Evolutionary conservation across 2,113 vertebrate genomes (phyloP), one percentile per base, ranked within the genome.

Genomic region (Ahaetulla prasina): DNA sequence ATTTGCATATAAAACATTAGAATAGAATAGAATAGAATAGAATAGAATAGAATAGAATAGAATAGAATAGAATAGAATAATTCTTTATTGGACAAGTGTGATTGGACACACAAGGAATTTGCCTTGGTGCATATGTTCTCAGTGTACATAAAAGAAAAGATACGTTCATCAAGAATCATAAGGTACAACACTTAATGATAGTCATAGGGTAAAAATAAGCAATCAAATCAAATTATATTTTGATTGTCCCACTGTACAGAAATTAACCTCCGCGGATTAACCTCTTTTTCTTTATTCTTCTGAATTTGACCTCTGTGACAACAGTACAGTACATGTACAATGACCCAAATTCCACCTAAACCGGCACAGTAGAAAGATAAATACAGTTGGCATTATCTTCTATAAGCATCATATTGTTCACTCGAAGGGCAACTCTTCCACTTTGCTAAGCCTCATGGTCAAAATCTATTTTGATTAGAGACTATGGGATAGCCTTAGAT

Each of bases 191-290:
- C 45, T 47, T 47, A 47, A 47, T 47, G 45, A 6, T 47, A 47
- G 45, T 47, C 45, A 47, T 47, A 47, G 45, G 45, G 45, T 47
- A 47, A 4, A 47, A 47, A 47, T 47, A 47, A 47, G 45, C 45
- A 47, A 47, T 47, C 45, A 47, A 47, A 47, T 47, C 45, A 47
- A 92, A 92, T 45, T 57, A 91, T 92, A 89, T 92, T 95, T 95
- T 95, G 94, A 95, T 95, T 94, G 94, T 94, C 90, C 89, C 94
- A 90, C 94, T 96, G 95, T 30, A 93, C 52, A 80, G 68, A 80
- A 80, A 80, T 39, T 3, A 39, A 39, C 68, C 68, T 47, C 89
- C 95, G 93, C 89, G 92, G 95, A 96, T 96, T 50, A 89, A n/a
- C 20, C 85, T 52, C 14, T 87, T 87, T 52, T 35, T n/a, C 84